phyloP scores from a whole-genome alignment of 2,888 invertebrate species.

The Mesochorus sp. region DNA sequence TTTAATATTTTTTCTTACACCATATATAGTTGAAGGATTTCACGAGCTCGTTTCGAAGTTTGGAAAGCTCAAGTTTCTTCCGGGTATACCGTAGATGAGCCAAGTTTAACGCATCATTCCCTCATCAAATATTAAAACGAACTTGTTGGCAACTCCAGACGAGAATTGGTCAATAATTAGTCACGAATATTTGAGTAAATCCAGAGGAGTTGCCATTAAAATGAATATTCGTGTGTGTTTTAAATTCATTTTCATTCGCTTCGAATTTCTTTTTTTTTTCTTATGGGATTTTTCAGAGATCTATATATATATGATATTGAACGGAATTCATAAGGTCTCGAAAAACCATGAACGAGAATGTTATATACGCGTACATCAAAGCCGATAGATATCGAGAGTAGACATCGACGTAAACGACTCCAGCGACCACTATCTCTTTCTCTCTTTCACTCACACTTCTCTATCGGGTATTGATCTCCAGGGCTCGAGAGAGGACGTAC shows the following conservation, averaged over 20 bases:
- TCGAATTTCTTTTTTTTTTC: not conserved
- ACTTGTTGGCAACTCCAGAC: slow-evolving; percentile 3
- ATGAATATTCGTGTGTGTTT: too few species aligned
- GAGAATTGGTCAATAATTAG: not conserved
- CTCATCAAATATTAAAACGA: slow-evolving; percentile 37
- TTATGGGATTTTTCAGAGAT: not conserved
- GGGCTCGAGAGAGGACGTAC: slow-evolving; percentile 35
- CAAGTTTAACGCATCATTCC: not conserved
- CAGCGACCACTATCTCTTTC: slow-evolving; percentile 24
- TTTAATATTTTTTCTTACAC: not conserved
- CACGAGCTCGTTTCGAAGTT: slow-evolving; percentile 15
- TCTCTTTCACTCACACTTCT: slow-evolving; percentile 38
- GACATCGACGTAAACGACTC: slow-evolving; percentile 47
- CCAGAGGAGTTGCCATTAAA: too few species aligned
- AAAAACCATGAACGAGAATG: not conserved
- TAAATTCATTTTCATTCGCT: not conserved
- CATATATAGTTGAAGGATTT: not conserved
- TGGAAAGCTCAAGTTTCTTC: slow-evolving; percentile 5
- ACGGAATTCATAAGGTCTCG: not conserved
- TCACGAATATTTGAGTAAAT: not conserved
- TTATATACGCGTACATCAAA: slow-evolving; percentile 9
- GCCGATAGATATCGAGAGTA: not conserved
- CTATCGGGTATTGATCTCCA: slow-evolving; percentile 61
- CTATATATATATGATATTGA: not conserved
- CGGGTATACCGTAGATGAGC: not conserved